phyloP scores from a whole-genome alignment of 2,797 vertebrate species.

The Leucoraja ocellata region DNA sequence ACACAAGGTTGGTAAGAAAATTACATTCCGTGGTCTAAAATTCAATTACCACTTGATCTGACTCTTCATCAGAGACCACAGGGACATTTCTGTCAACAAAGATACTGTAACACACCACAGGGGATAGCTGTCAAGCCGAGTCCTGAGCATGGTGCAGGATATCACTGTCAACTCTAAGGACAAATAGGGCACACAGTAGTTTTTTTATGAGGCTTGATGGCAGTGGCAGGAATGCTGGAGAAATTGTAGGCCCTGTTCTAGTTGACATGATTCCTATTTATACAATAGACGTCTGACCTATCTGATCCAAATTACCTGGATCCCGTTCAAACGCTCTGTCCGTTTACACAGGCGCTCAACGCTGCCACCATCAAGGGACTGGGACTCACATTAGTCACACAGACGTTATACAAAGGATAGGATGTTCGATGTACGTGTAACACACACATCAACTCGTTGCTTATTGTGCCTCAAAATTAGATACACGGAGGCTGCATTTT shows the following conservation, averaged over 20 bases:
- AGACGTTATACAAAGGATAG: slow-evolving; percentile 16
- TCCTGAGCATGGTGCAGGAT: slow-evolving; percentile 31
- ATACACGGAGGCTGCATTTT: neutral
- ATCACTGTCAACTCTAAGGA: slow-evolving; percentile 38
- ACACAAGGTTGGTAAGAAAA: slow-evolving; percentile 14
- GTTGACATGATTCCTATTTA: slow-evolving; percentile 38
- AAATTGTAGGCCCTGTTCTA: slow-evolving; percentile 36
- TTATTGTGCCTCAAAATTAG: neutral
- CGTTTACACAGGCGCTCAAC: slow-evolving; percentile 25
- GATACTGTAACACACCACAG: slow-evolving; percentile 60
- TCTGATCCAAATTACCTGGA: slow-evolving; percentile 37
- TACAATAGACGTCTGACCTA: slow-evolving; percentile 35
- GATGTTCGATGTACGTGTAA: slow-evolving; percentile 24
- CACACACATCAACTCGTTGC: neutral
- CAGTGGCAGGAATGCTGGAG: slow-evolving; percentile 37
- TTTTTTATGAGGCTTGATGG: slow-evolving; percentile 36
- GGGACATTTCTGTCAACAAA: slow-evolving; percentile 70
- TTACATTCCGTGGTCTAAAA: slow-evolving; percentile 38
- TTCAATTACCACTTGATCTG: slow-evolving; percentile 37
- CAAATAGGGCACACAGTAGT: slow-evolving; percentile 37
- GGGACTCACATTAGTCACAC: slow-evolving; percentile 13
- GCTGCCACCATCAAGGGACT: slow-evolving; percentile 10
- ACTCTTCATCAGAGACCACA: slow-evolving; percentile 56
- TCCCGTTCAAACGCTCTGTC: slow-evolving; percentile 12
- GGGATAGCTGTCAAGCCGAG: slow-evolving; percentile 50